phyloP scores from a whole-genome alignment of 1,140 invertebrate species.

The Bicyclus anynana region DNA sequence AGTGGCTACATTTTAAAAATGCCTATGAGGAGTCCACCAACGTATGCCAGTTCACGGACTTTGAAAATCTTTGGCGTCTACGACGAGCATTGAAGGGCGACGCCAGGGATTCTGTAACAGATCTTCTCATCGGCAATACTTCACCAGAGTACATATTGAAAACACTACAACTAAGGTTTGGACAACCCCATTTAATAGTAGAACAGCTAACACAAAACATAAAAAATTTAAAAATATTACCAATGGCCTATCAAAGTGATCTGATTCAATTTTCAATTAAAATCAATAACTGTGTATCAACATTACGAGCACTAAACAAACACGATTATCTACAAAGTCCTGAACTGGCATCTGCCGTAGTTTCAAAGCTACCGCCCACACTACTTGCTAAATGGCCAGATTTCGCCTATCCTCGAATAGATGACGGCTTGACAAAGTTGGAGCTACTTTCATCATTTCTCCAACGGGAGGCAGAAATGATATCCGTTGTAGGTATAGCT shows the following conservation, averaged over 20 bases:
- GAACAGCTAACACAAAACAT: not conserved
- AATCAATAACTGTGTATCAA: not conserved
- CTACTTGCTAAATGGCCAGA: not conserved
- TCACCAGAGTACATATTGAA: not conserved
- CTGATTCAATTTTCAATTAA: not conserved
- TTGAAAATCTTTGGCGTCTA: not conserved
- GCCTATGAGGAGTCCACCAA: slow-evolving; percentile 27
- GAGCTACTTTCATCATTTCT: no score
- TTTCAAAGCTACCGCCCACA: not conserved
- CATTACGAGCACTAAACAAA: not conserved
- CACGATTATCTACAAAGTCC: no score
- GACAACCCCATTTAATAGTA: not conserved
- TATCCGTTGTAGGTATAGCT: no score
- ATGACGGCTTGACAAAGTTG: no score
- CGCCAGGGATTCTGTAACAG: not conserved
- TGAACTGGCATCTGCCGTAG: not conserved
- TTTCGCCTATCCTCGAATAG: no score
- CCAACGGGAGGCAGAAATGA: no score
- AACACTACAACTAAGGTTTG: not conserved
- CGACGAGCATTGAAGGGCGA: not conserved
- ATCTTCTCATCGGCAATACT: not conserved
- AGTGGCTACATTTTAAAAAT: slow-evolving; percentile 30
- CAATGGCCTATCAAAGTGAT: not conserved
- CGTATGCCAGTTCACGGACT: not conserved
- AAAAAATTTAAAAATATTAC: not conserved